Evolutionary conservation across 2,888 invertebrate species (phyloP).

Genomic region (Notodonta ziczac): DNA sequence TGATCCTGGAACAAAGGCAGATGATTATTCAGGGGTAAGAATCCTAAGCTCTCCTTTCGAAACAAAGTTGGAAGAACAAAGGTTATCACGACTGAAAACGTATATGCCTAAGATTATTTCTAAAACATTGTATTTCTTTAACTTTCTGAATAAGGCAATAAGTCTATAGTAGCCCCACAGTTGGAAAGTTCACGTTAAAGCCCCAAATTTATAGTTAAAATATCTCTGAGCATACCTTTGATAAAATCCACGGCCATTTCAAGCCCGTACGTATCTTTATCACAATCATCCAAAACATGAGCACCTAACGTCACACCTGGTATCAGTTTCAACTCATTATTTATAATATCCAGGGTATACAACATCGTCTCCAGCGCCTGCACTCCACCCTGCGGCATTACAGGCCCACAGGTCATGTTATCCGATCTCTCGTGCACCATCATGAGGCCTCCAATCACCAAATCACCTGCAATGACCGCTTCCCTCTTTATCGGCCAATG

Average conservation of each 20-base stretch:
- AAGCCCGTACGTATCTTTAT: constrained; percentile 97
- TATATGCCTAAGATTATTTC: no score
- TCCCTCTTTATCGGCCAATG: constrained; percentile 94
- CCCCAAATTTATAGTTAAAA: not conserved
- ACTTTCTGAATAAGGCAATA: no score
- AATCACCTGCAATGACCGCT: constrained; percentile 94
- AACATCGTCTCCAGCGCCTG: constrained; percentile 97
- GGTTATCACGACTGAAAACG: no score
- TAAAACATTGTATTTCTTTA: no score
- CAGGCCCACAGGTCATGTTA: constrained; percentile 93
- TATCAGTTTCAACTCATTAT: constrained; percentile 86
- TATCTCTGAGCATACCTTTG: constrained; percentile 89
- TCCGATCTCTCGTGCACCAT: constrained; percentile 97
- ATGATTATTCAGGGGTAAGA: not conserved
- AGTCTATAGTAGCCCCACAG: no score
- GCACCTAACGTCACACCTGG: constrained; percentile 93
- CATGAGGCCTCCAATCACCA: constrained; percentile 96
- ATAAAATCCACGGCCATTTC: constrained; percentile 99
- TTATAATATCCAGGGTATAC: constrained; percentile 93
- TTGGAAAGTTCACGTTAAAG: no score
- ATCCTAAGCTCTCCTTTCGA: no score
- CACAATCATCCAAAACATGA: constrained; percentile 96
- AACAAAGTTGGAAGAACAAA: no score
- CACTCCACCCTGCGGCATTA: constrained; percentile 97
- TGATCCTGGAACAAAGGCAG: constrained; percentile 88